Conservation (phyloP, 1,140 invertebrate genomes). For the Ganaspis sp. region DNA sequence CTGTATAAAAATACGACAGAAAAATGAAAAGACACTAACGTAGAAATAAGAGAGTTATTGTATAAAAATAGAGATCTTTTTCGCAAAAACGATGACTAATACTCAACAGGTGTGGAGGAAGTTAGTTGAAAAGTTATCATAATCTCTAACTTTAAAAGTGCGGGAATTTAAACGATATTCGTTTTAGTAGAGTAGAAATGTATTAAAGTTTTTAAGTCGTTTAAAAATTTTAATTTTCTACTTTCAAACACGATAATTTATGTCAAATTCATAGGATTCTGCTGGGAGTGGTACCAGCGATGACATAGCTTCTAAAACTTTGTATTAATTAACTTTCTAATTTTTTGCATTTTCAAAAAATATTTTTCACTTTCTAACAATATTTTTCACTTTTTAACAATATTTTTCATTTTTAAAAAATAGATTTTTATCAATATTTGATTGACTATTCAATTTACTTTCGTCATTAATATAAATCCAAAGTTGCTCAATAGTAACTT, state of each 20-base stretch:
- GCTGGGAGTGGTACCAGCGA: not conserved
- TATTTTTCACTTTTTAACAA: too few relatives aligned
- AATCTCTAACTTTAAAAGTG: constrained; percentile 8
- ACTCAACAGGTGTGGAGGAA: constrained; percentile 17
- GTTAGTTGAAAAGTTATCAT: constrained; percentile 14
- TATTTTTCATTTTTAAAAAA: too few relatives aligned
- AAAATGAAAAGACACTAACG: too few relatives aligned
- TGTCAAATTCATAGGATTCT: constrained; percentile 2
- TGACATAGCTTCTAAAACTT: not conserved
- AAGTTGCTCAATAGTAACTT: too few relatives aligned
- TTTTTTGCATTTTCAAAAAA: not conserved
- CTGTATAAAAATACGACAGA: too few relatives aligned
- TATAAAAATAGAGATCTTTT: not conserved
- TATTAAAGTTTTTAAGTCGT: not conserved
- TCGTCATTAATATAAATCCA: too few relatives aligned
- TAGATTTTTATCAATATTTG: too few relatives aligned
- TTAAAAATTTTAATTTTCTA: constrained; percentile 15
- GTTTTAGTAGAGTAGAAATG: constrained; percentile 2
- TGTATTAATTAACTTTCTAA: not conserved
- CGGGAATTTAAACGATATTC: constrained; percentile 3
- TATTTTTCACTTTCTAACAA: not conserved
- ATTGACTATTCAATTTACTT: too few relatives aligned
- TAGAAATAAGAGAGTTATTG: too few relatives aligned
- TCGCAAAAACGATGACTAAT: constrained; percentile 1
- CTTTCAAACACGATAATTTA: constrained; percentile 3